Percentiles rank a stretch among this genome's conserved stretches.
phyloP scores from a whole-genome alignment of 64 coral and sea anemone species.

The Pocillopora verrucosa region DNA sequence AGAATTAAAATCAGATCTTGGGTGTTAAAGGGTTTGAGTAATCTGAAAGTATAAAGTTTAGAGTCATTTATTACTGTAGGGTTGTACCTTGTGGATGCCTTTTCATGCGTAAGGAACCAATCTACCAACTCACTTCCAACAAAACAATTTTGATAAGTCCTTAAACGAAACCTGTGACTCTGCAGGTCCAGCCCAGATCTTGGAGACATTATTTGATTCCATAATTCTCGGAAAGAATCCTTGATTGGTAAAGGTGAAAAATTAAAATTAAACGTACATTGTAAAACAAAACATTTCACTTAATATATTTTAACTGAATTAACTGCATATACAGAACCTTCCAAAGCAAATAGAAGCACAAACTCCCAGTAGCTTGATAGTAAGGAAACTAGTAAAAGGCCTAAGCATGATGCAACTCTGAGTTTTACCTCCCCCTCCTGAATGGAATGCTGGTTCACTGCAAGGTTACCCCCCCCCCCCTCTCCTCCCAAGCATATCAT shows the following conservation, averaged over 20 bases:
- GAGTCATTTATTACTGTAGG: not conserved
- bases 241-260: constrained; percentile 7
- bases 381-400: too few relatives aligned
- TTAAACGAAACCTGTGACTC: constrained; percentile 82
- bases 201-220: constrained; percentile 88
- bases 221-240: constrained; percentile 87
- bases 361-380: too few relatives aligned
- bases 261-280: not conserved
- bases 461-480: too few relatives aligned
- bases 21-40: not conserved
- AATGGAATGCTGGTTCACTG: too few relatives aligned
- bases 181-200: constrained; percentile 84
- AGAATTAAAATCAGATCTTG: too few relatives aligned
- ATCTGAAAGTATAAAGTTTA: not conserved
- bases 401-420: too few relatives aligned
- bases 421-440: too few relatives aligned
- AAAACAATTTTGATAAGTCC: constrained; percentile 86
- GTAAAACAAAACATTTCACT: not conserved
- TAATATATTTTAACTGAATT: too few relatives aligned
- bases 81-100: constrained; percentile 73
- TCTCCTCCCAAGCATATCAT: too few relatives aligned
- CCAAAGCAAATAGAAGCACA: too few relatives aligned
- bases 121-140: constrained; percentile 86
- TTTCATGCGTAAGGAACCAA: constrained; percentile 87
- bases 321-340: too few relatives aligned